These are phyloP conservation scores for Pempheris klunzingeri DNA, from an alignment of 2,797 vertebrate species.

Conservation along the genomic window DNA sequence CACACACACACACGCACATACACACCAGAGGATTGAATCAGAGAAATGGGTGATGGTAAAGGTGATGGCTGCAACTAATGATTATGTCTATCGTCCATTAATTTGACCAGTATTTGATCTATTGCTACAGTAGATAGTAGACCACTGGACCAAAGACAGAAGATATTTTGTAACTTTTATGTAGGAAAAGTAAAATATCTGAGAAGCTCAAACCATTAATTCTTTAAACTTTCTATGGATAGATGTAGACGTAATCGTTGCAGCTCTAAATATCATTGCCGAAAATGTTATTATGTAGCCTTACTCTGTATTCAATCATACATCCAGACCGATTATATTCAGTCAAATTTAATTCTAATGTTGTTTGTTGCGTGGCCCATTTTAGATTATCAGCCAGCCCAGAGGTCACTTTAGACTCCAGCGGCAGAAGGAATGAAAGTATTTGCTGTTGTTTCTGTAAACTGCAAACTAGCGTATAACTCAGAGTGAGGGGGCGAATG, in stretches of 20 bases:
- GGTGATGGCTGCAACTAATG: too few relatives aligned
- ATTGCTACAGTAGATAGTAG: neutral
- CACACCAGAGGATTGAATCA: too few relatives aligned
- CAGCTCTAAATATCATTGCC: too few relatives aligned
- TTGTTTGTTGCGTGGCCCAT: neutral
- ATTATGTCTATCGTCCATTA: neutral
- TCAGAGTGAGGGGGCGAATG: neutral
- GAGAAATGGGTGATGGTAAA: too few relatives aligned
- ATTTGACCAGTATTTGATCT: neutral
- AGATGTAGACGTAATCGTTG: too few relatives aligned
- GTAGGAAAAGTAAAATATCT: too few relatives aligned
- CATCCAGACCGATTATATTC: neutral
- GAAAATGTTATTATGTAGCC: neutral
- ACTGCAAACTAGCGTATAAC: neutral
- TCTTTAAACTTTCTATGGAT: too few relatives aligned
- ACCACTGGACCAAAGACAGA: neutral
- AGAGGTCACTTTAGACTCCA: neutral
- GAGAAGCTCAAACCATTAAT: too few relatives aligned
- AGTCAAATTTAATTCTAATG: neutral
- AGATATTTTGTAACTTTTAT: too few relatives aligned
- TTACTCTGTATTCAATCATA: too few relatives aligned
- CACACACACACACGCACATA: conserved; percentile 7
- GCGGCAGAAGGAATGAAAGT: neutral
- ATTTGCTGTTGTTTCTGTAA: neutral
- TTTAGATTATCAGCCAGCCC: neutral